These are phyloP conservation scores for Ophion slaviceki DNA, from an alignment of 2,888 invertebrate species.

Conservation along the genomic window DNA sequence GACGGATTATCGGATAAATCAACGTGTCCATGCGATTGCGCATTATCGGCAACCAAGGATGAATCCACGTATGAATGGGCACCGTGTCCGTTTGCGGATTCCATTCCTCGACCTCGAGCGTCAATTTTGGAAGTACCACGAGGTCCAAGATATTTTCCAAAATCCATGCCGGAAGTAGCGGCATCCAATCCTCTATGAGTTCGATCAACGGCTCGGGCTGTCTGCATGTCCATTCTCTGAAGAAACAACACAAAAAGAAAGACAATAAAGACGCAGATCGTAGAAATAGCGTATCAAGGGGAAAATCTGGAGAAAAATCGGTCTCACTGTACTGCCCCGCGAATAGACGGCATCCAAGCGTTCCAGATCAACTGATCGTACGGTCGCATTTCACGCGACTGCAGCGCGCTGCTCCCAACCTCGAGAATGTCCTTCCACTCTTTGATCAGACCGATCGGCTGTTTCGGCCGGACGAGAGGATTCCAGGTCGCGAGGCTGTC, in stretches of 20 bases:
- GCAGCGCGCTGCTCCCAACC: constrained; percentile 77
- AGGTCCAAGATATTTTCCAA: constrained; percentile 92
- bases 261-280: not conserved
- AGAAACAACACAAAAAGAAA: constrained; percentile 50
- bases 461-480: constrained; percentile 88
- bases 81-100: constrained; percentile 97
- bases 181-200: constrained; percentile 92
- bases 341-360: constrained; percentile 94
- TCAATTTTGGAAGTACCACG: constrained; percentile 90
- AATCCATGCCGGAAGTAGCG: constrained; percentile 93
- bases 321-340: constrained; percentile 89
- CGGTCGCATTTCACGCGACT: constrained; percentile 85
- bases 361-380: constrained; percentile 95
- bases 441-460: constrained; percentile 87
- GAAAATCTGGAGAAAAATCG: constrained; percentile 22
- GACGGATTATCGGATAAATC: constrained; percentile 95
- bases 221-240: constrained; percentile 92
- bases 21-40: constrained; percentile 85
- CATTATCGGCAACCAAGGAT: constrained; percentile 97
- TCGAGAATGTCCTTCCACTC: constrained; percentile 89
- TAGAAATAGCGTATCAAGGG: not conserved
- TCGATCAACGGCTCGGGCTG: constrained; percentile 91
- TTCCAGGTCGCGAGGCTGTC: constrained; percentile 91
- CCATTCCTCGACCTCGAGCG: constrained; percentile 93
- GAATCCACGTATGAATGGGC: constrained; percentile 98